Evolutionary conservation across 2,113 vertebrate genomes (phyloP).

Genomic region (Proterorhinus semilunaris): DNA sequence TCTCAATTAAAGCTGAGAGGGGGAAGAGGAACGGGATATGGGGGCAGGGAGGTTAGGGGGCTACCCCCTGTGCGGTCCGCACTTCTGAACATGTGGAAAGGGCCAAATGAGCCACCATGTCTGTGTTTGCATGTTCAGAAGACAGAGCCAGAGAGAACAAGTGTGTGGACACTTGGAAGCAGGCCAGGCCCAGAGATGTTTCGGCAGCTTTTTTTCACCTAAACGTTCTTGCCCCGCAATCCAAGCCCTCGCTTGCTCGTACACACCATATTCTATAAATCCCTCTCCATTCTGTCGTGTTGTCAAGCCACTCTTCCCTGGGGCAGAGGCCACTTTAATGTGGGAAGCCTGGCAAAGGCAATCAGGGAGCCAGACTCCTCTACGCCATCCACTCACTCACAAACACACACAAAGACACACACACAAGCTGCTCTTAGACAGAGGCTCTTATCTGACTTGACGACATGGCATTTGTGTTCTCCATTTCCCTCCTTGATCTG

Average conservation of each 20-base stretch:
- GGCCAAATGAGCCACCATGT: constrained; percentile 30
- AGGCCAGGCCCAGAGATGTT: constrained; percentile 74
- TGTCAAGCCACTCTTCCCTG: constrained; percentile 74
- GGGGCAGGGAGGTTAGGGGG: constrained; percentile 68
- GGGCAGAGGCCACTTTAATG: constrained; percentile 77
- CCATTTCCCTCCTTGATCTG: constrained; percentile 73
- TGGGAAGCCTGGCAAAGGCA: constrained; percentile 80
- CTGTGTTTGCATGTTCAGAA: constrained; percentile 57
- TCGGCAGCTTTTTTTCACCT: constrained; percentile 72
- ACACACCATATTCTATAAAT: constrained; percentile 55
- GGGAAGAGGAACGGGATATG: constrained; percentile 71
- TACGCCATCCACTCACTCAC: constrained; percentile 45
- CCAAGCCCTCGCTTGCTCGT: constrained; percentile 58
- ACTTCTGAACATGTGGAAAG: constrained; percentile 67
- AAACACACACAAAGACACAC: constrained; percentile 39
- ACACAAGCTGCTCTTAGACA: constrained; percentile 50
- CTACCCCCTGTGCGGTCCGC: constrained; percentile 71
- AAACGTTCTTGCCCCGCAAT: constrained; percentile 58
- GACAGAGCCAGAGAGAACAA: constrained; percentile 51
- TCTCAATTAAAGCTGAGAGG: constrained; percentile 77
- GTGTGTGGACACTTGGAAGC: constrained; percentile 73
- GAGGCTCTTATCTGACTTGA: constrained; percentile 75
- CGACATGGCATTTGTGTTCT: constrained; percentile 76
- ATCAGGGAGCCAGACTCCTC: constrained; percentile 71
- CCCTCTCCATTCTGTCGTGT: constrained; percentile 67